Percentiles rank a stretch among this genome's conserved stretches.
Conservation (phyloP, 2,888 invertebrate genomes). For the Minunthozetes semirufus region DNA sequence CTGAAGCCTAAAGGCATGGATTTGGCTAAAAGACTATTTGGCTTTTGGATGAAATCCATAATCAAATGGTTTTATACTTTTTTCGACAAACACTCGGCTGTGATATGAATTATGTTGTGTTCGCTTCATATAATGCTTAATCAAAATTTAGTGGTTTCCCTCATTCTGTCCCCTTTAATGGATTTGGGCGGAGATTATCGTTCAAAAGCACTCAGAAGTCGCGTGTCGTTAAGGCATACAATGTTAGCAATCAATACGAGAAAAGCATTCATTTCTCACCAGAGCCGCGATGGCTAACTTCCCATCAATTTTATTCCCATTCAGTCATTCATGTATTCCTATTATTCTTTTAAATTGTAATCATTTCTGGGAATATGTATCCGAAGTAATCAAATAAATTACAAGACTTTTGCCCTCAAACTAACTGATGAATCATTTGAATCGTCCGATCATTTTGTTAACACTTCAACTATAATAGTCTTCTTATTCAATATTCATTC, state of each 20-base stretch:
- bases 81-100: neutral
- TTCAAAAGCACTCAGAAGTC: slow-evolving; percentile 8
- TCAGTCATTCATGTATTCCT: neutral
- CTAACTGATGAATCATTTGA: slow-evolving; percentile 6
- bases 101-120: neutral
- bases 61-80: slow-evolving; percentile 18
- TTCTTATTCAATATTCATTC: neutral
- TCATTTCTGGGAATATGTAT: slow-evolving; percentile 3
- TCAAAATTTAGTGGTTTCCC: slow-evolving; percentile 19
- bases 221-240: neutral
- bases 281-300: neutral
- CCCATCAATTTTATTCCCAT: slow-evolving; percentile 14
- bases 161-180: slow-evolving; percentile 7
- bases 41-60: neutral
- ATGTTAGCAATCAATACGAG: neutral
- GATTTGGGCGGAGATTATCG: slow-evolving; percentile 18
- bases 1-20: neutral
- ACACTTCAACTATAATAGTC: slow-evolving; percentile 7
- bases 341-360: neutral
- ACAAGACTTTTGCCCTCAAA: slow-evolving; percentile 1
- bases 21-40: slow-evolving; percentile 18
- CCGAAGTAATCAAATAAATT: slow-evolving; percentile 2
- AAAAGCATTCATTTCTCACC: slow-evolving; percentile 3
- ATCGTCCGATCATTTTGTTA: slow-evolving; percentile 11
- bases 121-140: slow-evolving; percentile 8